Percentiles rank a stretch among this genome's conserved stretches.
These are phyloP conservation scores for Daubentonia madagascariensis DNA, from an alignment of 2,113 vertebrate species.

Conservation along the genomic window DNA sequence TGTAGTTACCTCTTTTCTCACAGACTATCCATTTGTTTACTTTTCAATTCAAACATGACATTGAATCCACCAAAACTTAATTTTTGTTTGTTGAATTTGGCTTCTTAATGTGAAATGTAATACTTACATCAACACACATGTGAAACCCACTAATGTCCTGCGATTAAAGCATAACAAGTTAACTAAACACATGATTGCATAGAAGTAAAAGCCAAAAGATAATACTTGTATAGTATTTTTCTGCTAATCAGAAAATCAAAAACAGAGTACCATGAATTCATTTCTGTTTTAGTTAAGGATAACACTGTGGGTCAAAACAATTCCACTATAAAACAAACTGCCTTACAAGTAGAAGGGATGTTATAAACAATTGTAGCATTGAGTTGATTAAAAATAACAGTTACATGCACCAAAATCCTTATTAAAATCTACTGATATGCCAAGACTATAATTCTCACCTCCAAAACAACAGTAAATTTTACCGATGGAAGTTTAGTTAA, in stretches of 20 bases:
- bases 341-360: neutral
- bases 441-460: neutral
- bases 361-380: neutral
- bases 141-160: neutral
- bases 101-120: constrained; percentile 43
- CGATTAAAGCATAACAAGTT: neutral
- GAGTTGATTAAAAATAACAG: neutral
- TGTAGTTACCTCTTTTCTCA: constrained; percentile 30
- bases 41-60: constrained; percentile 31
- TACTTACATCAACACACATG: neutral
- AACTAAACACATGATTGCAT: neutral
- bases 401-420: neutral
- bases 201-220: constrained; percentile 6
- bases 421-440: neutral
- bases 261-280: constrained; percentile 11
- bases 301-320: neutral
- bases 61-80: constrained; percentile 31
- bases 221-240: neutral
- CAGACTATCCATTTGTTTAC: constrained; percentile 32
- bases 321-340: neutral
- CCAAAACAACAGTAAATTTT: constrained; percentile 21
- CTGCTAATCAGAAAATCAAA: constrained; percentile 9
- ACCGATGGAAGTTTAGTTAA: neutral
- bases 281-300: neutral
- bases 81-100: constrained; percentile 63